These are phyloP conservation scores for Podotricha telesiphe DNA, from an alignment of 2,888 invertebrate genomes.

Conservation along the genomic window DNA sequence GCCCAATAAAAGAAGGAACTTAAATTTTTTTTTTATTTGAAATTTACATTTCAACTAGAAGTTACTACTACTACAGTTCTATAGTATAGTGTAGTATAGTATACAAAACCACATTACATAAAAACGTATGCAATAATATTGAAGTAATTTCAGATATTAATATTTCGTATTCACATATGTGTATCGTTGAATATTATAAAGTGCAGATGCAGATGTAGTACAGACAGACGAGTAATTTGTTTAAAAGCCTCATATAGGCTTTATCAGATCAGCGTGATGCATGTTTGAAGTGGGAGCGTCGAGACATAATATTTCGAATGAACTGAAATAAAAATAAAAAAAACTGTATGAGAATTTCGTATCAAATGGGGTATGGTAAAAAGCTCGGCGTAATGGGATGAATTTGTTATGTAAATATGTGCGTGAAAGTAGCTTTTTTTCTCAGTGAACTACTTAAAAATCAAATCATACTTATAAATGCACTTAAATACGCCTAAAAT, in stretches of 20 bases:
- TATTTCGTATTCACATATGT: slow-evolving; percentile 17
- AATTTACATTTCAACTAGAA: no score
- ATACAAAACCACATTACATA: slow-evolving; percentile 4
- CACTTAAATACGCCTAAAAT: no score
- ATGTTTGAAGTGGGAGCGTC: slow-evolving; percentile 6
- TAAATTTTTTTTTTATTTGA: no score
- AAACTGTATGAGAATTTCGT: slow-evolving; percentile 2
- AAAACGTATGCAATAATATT: neutral
- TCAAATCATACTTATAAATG: no score
- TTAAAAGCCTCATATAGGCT: slow-evolving; percentile 23
- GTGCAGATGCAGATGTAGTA: neutral
- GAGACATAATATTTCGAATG: slow-evolving; percentile 22
- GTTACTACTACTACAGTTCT: neutral
- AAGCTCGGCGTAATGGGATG: neutral
- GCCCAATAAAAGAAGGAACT: no score
- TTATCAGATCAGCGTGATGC: slow-evolving; percentile 18
- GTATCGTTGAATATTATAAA: neutral
- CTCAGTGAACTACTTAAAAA: no score
- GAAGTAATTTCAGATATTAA: slow-evolving; percentile 16
- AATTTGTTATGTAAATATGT: neutral
- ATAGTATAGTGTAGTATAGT: neutral
- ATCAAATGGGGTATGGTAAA: neutral
- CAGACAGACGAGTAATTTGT: slow-evolving; percentile 15
- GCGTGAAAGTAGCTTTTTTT: no score
- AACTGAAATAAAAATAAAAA: slow-evolving; percentile 17